phyloP scores from a whole-genome alignment of 2,797 vertebrate genomes.

The Aselliscus stoliczkanus region DNA sequence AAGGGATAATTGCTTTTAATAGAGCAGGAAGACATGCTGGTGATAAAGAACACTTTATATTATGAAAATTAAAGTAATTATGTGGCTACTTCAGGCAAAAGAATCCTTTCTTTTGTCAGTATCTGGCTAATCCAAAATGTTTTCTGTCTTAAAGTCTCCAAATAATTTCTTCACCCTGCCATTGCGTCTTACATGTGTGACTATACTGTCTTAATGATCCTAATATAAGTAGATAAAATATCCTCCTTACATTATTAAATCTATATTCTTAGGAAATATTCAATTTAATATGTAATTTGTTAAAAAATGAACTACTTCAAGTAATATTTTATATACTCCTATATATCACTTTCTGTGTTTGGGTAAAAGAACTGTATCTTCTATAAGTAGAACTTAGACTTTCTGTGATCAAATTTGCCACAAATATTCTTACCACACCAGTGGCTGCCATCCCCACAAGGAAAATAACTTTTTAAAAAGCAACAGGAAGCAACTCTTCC shows the following conservation, averaged over 20 bases:
- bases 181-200: not conserved
- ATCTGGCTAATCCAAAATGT: not conserved
- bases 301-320: constrained; percentile 23
- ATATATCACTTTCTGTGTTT: constrained; percentile 35
- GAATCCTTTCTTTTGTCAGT: constrained; percentile 36
- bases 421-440: not conserved
- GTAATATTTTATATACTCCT: not conserved
- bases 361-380: constrained; percentile 21
- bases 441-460: not conserved
- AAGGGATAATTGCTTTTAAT: constrained; percentile 44
- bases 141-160: not conserved
- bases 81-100: not conserved
- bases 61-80: constrained; percentile 30
- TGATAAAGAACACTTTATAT: constrained; percentile 12
- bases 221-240: not conserved
- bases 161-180: not conserved
- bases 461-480: not conserved
- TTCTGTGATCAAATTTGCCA: not conserved
- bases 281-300: constrained; percentile 25
- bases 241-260: not conserved
- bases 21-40: not conserved
- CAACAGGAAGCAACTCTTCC: not conserved
- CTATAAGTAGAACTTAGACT: constrained; percentile 24
- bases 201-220: not conserved
- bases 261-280: constrained; percentile 28